Evolutionary conservation across 64 coral and sea anemone species (phyloP).

Genomic region (Montipora foliosa): DNA sequence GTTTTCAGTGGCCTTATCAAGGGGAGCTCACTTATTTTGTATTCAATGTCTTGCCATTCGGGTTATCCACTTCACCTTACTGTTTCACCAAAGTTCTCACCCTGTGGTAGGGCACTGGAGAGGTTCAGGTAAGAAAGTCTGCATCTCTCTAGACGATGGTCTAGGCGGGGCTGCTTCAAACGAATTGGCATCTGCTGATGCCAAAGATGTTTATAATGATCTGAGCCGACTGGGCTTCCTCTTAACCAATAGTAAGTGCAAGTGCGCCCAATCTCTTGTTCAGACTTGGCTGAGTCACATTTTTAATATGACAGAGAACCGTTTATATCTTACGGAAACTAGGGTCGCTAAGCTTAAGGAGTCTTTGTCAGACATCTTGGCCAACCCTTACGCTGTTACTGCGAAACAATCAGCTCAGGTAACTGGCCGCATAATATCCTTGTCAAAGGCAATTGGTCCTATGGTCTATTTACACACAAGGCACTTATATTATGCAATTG

Average conservation of each 20-base stretch:
- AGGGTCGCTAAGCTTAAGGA: constrained; percentile 42
- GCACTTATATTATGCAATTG: constrained; percentile 54
- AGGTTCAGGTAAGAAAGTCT: neutral
- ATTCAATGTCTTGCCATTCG: neutral
- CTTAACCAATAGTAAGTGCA: neutral
- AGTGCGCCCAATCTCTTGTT: neutral
- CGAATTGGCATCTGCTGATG: neutral
- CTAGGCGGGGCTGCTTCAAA: neutral
- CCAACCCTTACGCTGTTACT: constrained; percentile 16
- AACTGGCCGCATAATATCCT: constrained; percentile 28
- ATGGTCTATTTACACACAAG: constrained; percentile 35
- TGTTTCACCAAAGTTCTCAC: constrained; percentile 28
- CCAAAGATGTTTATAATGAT: neutral
- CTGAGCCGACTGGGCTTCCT: neutral
- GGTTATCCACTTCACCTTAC: constrained; percentile 10
- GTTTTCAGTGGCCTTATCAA: too few species aligned
- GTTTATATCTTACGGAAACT: neutral
- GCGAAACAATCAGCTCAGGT: neutral
- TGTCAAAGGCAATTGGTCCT: constrained; percentile 52
- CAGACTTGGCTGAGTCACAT: neutral
- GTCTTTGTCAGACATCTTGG: constrained; percentile 18
- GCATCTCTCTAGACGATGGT: neutral
- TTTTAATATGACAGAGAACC: constrained; percentile 18
- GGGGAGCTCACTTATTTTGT: too few species aligned
- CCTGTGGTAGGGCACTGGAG: neutral